Base-by-base conservation (phyloP, 2,888 invertebrate genomes). In the Fabriciana adippe region DNA sequence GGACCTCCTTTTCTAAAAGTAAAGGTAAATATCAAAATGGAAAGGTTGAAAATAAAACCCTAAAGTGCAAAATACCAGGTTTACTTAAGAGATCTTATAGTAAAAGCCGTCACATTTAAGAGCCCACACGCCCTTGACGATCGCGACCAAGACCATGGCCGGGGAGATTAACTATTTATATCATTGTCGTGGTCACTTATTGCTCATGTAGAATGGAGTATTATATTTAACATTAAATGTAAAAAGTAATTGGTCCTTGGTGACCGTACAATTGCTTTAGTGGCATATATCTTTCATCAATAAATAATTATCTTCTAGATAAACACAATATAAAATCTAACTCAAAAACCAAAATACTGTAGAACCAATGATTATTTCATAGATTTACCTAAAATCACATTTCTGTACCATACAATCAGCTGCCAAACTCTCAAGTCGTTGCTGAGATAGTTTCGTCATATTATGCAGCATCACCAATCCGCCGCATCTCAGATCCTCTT, bases 331-430 rank as follows among this genome's bases (percentile, higher is more conserved):
- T 26, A 26, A 26, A 26, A 26, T 26, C 3, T 26, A 0, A 26
- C 3, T 0, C 26, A 26, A 26, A 26, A 26, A 5, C 5, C 4
- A 26, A 26, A 26, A 26, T 26, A 4, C 3, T 31, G n/a, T 41
- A 31, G 11, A 6, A 75, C 79, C 59, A 16, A 14, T n/a, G 18
- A 18, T 8, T 21, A 6, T 13, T 6, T 8, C 1, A 45, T 16
- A n/a, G 57, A 66, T n/a, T 47, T 84, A 91, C 87, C 95, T 94
- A 80, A 96, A 96, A 71, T 94, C 94, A 83, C 96, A 96, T 81
- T 95, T 95, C 81, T 96, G 96, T 60, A 96, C 94, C 93, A 96
- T 96, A 78, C 96, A 96, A 76, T 95, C 94, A 5, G 94, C 94
- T 1, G 95, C 94, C 75, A 94, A 89, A 55, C 94, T 93, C 76